Evolutionary conservation across 2,797 vertebrate genomes (phyloP), one percentile per base, ranked within the genome.

Genomic region (Serranus cabrilla): DNA sequence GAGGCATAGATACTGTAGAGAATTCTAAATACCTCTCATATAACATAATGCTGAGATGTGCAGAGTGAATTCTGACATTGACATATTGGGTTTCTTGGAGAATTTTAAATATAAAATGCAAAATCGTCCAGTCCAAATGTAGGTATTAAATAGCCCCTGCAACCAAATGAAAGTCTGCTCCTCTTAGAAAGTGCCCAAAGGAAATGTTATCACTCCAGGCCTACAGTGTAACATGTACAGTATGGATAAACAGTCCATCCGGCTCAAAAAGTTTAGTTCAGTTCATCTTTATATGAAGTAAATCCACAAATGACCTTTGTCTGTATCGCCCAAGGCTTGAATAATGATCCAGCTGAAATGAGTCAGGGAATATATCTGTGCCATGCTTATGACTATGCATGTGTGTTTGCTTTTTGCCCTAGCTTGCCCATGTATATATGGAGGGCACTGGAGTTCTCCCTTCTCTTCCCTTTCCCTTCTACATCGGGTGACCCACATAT

Each of bases 401-500:
- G 17, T 69, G n/a, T n/a, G n/a, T n/a, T 13, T 40, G 2, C 27
- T 58, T 23, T 58, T 37, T 42, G 55, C 20, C 11, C 27, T 59
- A 7, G 20, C 13, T 49, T 46, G 25, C n/a, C 50, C 51, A 12
- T 64, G 43, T 34, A 34, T 34, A 66, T 31, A 71, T 4, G 17
- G 60, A 72, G 39, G 69, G 57, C 14, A 74, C 20, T 58, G 50
- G 50, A 42, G 34, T 60, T 66, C 47, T 71, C 43, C 49, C 31
- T 18, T 63, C 57, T 74, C 34, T 50, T 43, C 59, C 25, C 49
- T 62, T 50, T 60, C 25, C 49, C 59, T 50, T 65, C 52, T 71
- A 47, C 34, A 52, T 42, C 1, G 11, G n/a, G 11, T 78, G 84
- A 86, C 85, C 82, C 71, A 87, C 63, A 87, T 89, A 66, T 68